Conservation (phyloP, 2,113 vertebrate species). For the Oncorhynchus tshawytscha region DNA sequence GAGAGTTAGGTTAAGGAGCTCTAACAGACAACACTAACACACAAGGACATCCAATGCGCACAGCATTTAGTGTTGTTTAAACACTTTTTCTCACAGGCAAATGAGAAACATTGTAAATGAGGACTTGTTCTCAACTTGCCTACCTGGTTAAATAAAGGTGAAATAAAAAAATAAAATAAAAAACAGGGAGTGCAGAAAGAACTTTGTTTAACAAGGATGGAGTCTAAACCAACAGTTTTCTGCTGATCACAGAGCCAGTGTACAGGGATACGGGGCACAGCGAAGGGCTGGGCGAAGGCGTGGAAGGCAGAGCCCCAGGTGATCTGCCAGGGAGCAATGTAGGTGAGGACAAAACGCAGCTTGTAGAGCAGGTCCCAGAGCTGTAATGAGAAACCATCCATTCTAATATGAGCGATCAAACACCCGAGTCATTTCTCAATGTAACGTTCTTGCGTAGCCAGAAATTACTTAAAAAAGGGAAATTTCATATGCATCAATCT, state of each 20-base stretch:
- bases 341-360: slow-evolving; percentile 88
- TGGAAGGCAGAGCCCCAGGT: slow-evolving; percentile 93
- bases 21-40: not conserved
- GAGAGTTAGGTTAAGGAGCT: slow-evolving; percentile 59
- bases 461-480: not conserved
- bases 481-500: no score
- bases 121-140: no score
- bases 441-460: not conserved
- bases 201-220: no score
- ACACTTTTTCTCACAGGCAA: no score
- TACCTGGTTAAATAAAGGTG: no score
- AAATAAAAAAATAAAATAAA: no score
- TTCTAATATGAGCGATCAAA: not conserved
- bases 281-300: slow-evolving; percentile 89
- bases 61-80: no score
- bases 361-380: slow-evolving; percentile 91
- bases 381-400: slow-evolving; percentile 54
- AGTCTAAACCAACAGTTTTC: no score
- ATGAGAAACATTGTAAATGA: no score
- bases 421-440: not conserved
- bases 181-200: no score
- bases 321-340: slow-evolving; percentile 93
- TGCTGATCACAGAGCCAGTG: not conserved
- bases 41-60: not conserved
- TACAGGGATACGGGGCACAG: slow-evolving; percentile 88